Evolutionary conservation across 2,797 vertebrate species (phyloP).

Genomic region (Philypnodon macrostomus): DNA sequence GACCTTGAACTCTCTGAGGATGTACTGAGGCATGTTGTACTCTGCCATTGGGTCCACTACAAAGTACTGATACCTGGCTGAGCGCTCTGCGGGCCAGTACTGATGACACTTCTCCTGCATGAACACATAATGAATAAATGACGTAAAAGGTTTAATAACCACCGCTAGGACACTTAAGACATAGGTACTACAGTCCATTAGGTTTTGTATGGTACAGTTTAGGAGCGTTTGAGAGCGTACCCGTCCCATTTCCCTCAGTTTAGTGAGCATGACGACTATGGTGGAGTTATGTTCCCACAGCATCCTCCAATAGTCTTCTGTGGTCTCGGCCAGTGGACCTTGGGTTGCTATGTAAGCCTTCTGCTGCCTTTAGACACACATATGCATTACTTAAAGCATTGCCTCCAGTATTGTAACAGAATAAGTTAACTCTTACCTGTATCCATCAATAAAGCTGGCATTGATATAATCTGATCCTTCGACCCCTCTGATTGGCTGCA

Average conservation of each 20-base stretch:
- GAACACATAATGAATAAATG: conserved; percentile 7
- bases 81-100: conserved; percentile 97
- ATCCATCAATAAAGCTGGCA: conserved; percentile 98
- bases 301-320: conserved; percentile 99
- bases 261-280: conserved; percentile 98
- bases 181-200: neutral
- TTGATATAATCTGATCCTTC: conserved; percentile 99
- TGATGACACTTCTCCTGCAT: conserved; percentile 97
- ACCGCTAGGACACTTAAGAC: no score
- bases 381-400: neutral
- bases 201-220: neutral
- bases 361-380: conserved; percentile 80
- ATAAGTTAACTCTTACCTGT: conserved; percentile 80
- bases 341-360: conserved; percentile 98
- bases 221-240: conserved; percentile 68
- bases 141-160: no score
- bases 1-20: conserved; percentile 97
- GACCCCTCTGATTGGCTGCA: conserved; percentile 97
- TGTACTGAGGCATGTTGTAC: conserved; percentile 99
- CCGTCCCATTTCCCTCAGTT: conserved; percentile 97
- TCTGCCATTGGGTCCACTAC: conserved; percentile 99
- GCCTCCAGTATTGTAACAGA: no score
- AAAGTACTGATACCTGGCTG: conserved; percentile 97
- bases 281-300: conserved; percentile 99
- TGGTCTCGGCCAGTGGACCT: conserved; percentile 95